Base-by-base conservation (phyloP, 2,888 invertebrate genomes). In the Pseudolycoriella hygida region DNA sequence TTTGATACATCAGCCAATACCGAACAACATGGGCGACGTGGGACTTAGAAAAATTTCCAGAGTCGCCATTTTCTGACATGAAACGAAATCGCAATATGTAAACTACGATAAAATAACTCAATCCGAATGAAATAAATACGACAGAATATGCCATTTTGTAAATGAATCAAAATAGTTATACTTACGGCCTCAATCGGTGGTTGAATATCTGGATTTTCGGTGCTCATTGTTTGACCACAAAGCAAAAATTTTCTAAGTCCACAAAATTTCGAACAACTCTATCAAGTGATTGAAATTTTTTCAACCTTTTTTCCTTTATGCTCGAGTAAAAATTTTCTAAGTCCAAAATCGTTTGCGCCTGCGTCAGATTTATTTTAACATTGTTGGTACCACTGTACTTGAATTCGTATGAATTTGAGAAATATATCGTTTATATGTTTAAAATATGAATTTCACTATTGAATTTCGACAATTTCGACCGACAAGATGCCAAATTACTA, bases 131-230 rank as follows among this genome's bases (percentile, higher is more conserved):
- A 44, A 17, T 17, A 10, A 30, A 2, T 40, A 40, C n/a, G 12
- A 17, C 20, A 30, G 11, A 31, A 14, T 34, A 6, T 20, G 15
- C 18, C 12, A 17, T 39, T 40, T 17, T 17, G 17, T 17, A 44
- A 44, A 44, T 40, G n/a, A 30, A 40, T 39, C 17, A 39, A 31
- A 42, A 12, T 62, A 57, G 65, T 52, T 58, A 51, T 64, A 74
- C 74, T 75, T 72, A 76, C 76, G 55, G 69, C 63, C 56, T 70
- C 70, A 56, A 69, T 67, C 66, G 71, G 67, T 60, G 70, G 70
- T 57, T 69, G 71, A 65, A 64, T 71, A 52, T 67, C 67, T 57
- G 73, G 69, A 66, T 72, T 75, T 71, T 77, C 76, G 53, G 71
- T 72, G 63, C 76, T 76, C 76, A 77, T 77, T 69, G 68, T 69